Evolutionary conservation across 1,140 invertebrate species (phyloP).

Genomic region (Hestina assimilis): DNA sequence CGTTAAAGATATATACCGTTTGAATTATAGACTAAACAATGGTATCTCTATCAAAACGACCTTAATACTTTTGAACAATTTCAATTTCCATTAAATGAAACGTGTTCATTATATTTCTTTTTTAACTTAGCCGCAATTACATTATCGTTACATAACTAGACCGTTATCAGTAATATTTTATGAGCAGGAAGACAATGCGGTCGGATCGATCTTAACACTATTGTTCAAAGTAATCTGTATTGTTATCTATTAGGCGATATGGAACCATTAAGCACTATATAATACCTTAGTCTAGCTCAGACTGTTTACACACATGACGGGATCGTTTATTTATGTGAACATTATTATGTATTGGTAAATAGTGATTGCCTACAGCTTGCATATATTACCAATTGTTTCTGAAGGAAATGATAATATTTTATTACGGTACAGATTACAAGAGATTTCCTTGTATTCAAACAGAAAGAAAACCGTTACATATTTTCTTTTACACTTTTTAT

Average conservation of each 20-base stretch:
- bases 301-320: neutral
- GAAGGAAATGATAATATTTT: too few species aligned
- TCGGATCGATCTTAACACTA: conserved; percentile 1
- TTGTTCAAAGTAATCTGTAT: neutral
- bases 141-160: neutral
- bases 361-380: too few species aligned
- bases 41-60: too few species aligned
- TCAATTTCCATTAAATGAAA: too few species aligned
- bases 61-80: too few species aligned
- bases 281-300: neutral
- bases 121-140: neutral
- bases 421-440: too few species aligned
- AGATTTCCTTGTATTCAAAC: too few species aligned
- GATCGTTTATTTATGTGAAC: neutral
- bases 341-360: neutral
- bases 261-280: neutral
- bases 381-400: too few species aligned
- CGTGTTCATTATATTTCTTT: neutral
- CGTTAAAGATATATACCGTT: too few species aligned
- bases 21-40: too few species aligned
- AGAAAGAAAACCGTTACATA: too few species aligned
- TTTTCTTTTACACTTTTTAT: too few species aligned
- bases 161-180: neutral
- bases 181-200: neutral
- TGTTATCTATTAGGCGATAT: conserved; percentile 5